Evolutionary conservation across 2,888 invertebrate genomes (phyloP).

Genomic region (Lymantria dispar): DNA sequence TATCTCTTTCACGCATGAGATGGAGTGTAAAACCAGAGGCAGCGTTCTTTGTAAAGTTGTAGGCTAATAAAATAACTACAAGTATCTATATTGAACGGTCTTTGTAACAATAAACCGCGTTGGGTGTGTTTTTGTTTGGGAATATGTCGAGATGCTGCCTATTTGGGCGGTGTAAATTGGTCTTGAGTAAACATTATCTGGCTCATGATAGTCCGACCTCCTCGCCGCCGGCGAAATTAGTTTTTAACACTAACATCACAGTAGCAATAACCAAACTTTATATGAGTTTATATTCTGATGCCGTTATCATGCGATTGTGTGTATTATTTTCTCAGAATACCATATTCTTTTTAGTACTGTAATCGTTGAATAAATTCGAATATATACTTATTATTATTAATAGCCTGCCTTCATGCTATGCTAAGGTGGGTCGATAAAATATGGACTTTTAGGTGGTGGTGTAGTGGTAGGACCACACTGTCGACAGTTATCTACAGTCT

Average conservation of each 20-base stretch:
- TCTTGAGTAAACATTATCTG: slow-evolving; percentile 54
- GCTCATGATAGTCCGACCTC: slow-evolving; percentile 41
- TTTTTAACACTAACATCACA: slow-evolving; percentile 54
- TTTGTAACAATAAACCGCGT: slow-evolving; percentile 62
- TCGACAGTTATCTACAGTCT: too few relatives aligned
- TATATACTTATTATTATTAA: too few relatives aligned
- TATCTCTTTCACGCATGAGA: not conserved
- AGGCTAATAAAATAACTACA: slow-evolving; percentile 30
- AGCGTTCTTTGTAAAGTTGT: slow-evolving; percentile 2
- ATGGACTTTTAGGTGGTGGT: too few relatives aligned
- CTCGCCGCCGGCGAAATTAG: slow-evolving; percentile 49
- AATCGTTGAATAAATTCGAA: too few relatives aligned
- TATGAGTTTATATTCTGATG: slow-evolving; percentile 32
- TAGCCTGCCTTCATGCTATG: too few relatives aligned
- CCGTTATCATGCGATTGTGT: not conserved
- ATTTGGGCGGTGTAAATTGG: slow-evolving; percentile 41
- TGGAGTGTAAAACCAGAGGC: not conserved
- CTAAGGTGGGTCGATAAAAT: too few relatives aligned
- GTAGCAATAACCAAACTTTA: slow-evolving; percentile 38
- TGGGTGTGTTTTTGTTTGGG: slow-evolving; percentile 62
- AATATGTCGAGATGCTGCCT: slow-evolving; percentile 42
- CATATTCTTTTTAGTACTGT: too few relatives aligned
- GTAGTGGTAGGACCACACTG: too few relatives aligned
- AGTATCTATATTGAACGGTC: slow-evolving; percentile 47
- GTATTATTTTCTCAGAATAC: too few relatives aligned